phyloP scores from a whole-genome alignment of 1,140 invertebrate species.

The Ctenoplectra terminalis region DNA sequence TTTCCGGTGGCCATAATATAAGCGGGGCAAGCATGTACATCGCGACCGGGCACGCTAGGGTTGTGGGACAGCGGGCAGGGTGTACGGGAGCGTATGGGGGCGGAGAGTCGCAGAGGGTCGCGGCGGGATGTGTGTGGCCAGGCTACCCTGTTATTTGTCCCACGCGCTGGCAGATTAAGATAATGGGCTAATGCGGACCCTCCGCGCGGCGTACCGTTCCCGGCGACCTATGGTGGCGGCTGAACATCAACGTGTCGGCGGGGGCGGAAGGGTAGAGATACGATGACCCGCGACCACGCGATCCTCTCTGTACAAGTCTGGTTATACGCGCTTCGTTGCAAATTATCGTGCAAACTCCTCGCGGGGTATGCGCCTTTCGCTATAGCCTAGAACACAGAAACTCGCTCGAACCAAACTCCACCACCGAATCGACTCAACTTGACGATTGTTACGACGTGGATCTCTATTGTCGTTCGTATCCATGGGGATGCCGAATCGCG shows the following conservation, averaged over 20 bases:
- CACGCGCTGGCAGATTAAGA: conserved; percentile 69
- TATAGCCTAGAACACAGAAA: neutral
- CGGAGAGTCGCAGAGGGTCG: neutral
- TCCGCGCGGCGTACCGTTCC: conserved; percentile 26
- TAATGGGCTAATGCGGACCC: conserved; percentile 69
- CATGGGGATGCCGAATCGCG: too few species aligned
- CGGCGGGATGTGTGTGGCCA: neutral
- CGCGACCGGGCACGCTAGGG: conserved; percentile 9
- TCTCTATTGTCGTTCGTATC: too few species aligned
- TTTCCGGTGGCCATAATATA: conserved; percentile 32
- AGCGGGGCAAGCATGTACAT: conserved; percentile 11
- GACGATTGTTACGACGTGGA: conserved; percentile 2
- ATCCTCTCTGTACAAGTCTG: conserved; percentile 53
- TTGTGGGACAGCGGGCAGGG: neutral
- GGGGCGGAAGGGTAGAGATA: conserved; percentile 52
- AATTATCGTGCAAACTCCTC: conserved; percentile 69
- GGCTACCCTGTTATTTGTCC: conserved; percentile 70
- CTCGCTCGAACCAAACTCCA: too few species aligned
- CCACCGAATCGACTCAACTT: conserved; percentile 4
- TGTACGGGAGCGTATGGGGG: neutral
- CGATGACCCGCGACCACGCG: conserved; percentile 68
- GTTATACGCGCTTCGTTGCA: conserved; percentile 50
- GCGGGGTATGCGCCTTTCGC: conserved; percentile 35
- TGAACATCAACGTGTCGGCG: conserved; percentile 32
- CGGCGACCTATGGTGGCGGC: conserved; percentile 36